Evolutionary conservation across 2,888 invertebrate species (phyloP), one percentile per base, ranked within the genome.

Genomic region (Dolichopus griseipennis): DNA sequence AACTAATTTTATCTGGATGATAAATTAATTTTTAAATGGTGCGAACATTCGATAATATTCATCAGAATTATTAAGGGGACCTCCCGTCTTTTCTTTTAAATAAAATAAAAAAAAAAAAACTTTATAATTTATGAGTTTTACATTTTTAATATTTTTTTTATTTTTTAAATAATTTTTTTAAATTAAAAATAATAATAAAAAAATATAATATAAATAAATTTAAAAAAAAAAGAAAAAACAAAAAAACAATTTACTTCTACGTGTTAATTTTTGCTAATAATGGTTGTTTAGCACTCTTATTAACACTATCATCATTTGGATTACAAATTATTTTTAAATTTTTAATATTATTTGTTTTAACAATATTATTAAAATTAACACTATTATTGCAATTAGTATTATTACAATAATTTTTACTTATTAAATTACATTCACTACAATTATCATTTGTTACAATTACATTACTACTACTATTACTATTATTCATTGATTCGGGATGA

Each of bases 261-360:
- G 78, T 76, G 74, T 79, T 79, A 65, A 79, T 79, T 74, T 76
- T 78, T 37, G 77, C 75, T 72, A 81, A 69, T 65, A 81, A 73
- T 33, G 80, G 80, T 69, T 81, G 81, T 15, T 78, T 78, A 1
- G 77, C 78, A 64, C 73, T 73, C 68, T 71, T 66, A 67, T 67
- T 68, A 65, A 66, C 65, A 52, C 66, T 69, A 67, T 72, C 72
- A 61, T 73, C 63, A 68, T 72, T 66, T n/a, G 73, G 72, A 67
- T 75, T 76, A 71, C 76, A 73, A 8, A 75, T 72, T 22, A 75
- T 73, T 70, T 78, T 78, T 66, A 77, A 75, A 73, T 79, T 80
- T 72, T 76, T 78, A 68, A 78, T 74, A 72, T 77, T 77, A 72
- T 77, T 78, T 70, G 74, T 72, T 70, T 76, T 76, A 67, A 76